phyloP scores from a whole-genome alignment of 2,888 invertebrate species.

The Gerris lacustris region DNA sequence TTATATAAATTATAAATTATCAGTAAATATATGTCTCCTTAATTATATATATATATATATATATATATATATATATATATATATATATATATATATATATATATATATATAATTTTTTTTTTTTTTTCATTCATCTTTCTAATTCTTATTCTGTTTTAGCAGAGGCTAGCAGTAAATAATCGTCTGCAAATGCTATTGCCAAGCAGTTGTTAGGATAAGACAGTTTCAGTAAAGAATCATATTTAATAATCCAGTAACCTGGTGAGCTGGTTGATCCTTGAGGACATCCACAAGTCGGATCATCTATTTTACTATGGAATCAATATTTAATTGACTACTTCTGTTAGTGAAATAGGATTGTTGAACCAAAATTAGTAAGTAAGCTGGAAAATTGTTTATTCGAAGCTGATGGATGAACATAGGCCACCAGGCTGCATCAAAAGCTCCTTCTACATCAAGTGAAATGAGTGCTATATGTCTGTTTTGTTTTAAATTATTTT shows the following conservation, averaged over 20 bases:
- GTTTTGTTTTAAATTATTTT: background rate
- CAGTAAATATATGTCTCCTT: too few relatives aligned
- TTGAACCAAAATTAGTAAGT: background rate
- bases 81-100: too few relatives aligned
- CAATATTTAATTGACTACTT: background rate
- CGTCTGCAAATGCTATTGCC: slow-evolving; percentile 8
- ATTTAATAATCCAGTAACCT: slow-evolving; percentile 7
- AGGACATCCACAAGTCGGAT: slow-evolving; percentile 9
- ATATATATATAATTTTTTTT: too few relatives aligned
- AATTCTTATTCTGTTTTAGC: background rate
- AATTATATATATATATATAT: too few relatives aligned
- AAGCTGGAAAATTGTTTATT: background rate
- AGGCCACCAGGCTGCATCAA: background rate
- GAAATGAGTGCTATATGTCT: background rate
- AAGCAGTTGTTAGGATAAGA: background rate
- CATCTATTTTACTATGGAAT: background rate
- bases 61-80: too few relatives aligned
- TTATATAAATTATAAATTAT: too few relatives aligned
- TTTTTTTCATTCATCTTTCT: too few relatives aligned
- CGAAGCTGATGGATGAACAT: background rate
- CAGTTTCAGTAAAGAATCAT: background rate
- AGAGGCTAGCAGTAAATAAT: background rate
- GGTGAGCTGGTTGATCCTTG: slow-evolving; percentile 7
- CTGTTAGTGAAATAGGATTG: background rate
- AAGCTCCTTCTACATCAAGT: background rate